These are phyloP conservation scores for Hexactinellida sp. DNA, from an alignment of 37 sponge, comb jelly and placozoan genomes.

Conservation along the genomic window DNA sequence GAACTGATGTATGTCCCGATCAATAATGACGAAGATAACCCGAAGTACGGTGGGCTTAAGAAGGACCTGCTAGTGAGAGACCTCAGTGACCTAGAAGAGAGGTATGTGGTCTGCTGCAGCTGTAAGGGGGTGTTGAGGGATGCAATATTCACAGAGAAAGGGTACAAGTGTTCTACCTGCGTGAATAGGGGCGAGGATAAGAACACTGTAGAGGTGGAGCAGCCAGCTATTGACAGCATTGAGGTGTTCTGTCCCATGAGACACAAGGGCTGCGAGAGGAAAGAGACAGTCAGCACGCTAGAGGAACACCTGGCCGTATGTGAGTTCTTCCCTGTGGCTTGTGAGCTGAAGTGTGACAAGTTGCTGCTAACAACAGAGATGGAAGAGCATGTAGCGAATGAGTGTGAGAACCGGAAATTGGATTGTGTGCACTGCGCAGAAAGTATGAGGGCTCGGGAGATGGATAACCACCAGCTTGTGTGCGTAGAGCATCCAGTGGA, in stretches of 20 bases:
- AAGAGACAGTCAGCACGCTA: not conserved
- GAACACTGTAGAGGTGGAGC: not conserved
- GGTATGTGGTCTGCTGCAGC: not conserved
- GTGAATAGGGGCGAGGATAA: not conserved
- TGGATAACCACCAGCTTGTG: not conserved
- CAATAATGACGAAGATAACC: not conserved
- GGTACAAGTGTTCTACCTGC: not conserved
- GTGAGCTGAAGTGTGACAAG: not conserved
- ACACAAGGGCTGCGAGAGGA: not conserved
- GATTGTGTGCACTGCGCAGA: not conserved
- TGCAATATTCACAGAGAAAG: not conserved
- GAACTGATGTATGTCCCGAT: slow-evolving; percentile 10
- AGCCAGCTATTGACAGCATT: not conserved
- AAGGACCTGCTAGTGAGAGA: not conserved
- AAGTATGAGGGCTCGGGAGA: not conserved
- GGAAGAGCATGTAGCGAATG: not conserved
- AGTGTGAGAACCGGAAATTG: not conserved
- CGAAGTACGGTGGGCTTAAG: not conserved
- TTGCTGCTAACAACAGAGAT: not conserved
- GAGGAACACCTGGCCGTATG: not conserved
- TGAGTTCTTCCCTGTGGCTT: not conserved
- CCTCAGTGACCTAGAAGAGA: not conserved
- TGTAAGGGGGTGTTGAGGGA: not conserved
- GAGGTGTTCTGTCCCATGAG: not conserved
- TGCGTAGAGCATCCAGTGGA: not conserved